Evolutionary conservation across 2,888 invertebrate species (phyloP).

Genomic region (Petrophora chlorosata): DNA sequence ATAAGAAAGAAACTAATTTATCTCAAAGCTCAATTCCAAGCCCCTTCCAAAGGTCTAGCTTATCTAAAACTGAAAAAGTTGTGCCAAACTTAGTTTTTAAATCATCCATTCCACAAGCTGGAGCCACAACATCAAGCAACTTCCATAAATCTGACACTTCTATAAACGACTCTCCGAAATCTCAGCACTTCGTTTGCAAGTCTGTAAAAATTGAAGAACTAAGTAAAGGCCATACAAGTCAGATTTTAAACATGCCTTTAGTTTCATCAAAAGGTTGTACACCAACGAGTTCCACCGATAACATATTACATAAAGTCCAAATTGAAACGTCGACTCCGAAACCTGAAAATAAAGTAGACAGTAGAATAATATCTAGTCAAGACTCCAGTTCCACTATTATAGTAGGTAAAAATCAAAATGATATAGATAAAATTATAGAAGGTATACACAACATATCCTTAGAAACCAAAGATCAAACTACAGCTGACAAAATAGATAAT

Average conservation of each 20-base stretch:
- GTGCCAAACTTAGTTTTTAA: conserved; percentile 14
- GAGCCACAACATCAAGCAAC: conserved; percentile 6
- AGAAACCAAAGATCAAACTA: conserved; percentile 37
- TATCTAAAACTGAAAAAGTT: conserved; percentile 7
- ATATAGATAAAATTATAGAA: conserved; percentile 37
- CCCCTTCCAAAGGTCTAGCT: background rate
- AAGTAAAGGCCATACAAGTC: conserved; percentile 1
- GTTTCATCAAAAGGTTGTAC: conserved; percentile 10
- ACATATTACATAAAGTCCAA: conserved; percentile 48
- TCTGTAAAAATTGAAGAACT: conserved; percentile 23
- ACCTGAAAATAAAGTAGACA: conserved; percentile 27
- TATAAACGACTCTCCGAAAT: conserved; percentile 9
- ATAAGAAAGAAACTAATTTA: conserved; percentile 3
- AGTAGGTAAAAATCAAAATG: conserved; percentile 31
- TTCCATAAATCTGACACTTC: conserved; percentile 12
- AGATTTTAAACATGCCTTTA: conserved; percentile 5
- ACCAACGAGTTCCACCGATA: conserved; percentile 14
- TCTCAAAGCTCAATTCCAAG: background rate
- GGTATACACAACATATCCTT: conserved; percentile 43
- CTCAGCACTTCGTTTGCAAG: conserved; percentile 19
- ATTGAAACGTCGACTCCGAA: conserved; percentile 57
- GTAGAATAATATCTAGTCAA: conserved; percentile 2
- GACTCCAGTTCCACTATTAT: conserved; percentile 20
- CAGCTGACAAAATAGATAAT: conserved; percentile 48
- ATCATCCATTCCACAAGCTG: conserved; percentile 4